These are phyloP conservation scores for Valencia hispanica DNA, from an alignment of 2,797 vertebrate species.

Conservation along the genomic window DNA sequence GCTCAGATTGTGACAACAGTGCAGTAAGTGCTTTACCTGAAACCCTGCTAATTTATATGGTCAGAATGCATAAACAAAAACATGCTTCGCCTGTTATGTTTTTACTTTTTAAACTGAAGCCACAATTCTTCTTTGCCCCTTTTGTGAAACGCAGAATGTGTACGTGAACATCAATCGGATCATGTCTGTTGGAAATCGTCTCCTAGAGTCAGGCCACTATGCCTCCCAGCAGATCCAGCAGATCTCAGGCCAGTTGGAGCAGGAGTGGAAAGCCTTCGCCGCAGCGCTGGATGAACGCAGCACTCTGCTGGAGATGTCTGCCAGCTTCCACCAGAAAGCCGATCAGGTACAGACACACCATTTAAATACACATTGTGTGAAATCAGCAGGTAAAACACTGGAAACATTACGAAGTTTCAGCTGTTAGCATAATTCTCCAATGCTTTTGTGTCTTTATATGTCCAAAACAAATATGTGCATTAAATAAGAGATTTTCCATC, in stretches of 20 bases:
- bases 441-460: neutral
- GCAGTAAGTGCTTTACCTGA: neutral
- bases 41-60: constrained; percentile 15
- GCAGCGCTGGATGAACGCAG: constrained; percentile 97
- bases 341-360: constrained; percentile 86
- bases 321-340: constrained; percentile 96
- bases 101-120: neutral
- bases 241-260: constrained; percentile 95
- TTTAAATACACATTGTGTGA: neutral
- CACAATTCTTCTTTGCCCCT: neutral
- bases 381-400: neutral
- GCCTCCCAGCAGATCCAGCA: constrained; percentile 99
- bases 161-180: constrained; percentile 99
- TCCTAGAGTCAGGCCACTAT: constrained; percentile 97
- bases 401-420: neutral
- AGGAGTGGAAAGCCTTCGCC: constrained; percentile 98
- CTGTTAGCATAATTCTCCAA: neutral
- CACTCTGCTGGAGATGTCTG: constrained; percentile 97
- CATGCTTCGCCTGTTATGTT: neutral
- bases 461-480: neutral
- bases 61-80: constrained; percentile 13
- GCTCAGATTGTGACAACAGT: constrained; percentile 10
- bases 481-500: neutral
- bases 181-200: constrained; percentile 96
- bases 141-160: constrained; percentile 85